These are phyloP conservation scores for Cloeon dipterum DNA, from an alignment of 2,888 invertebrate species.

Conservation along the genomic window DNA sequence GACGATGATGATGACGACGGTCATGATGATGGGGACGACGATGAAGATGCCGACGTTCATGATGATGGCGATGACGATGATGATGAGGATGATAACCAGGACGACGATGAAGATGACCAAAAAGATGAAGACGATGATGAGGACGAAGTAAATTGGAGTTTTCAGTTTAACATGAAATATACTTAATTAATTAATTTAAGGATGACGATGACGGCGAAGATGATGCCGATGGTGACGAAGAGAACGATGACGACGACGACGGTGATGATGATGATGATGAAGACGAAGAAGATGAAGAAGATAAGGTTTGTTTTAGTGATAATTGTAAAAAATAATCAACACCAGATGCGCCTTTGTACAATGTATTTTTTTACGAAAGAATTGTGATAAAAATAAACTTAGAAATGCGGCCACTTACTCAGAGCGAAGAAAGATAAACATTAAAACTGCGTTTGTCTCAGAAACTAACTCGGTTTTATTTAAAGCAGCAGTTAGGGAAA, in stretches of 20 bases:
- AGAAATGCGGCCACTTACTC: too few relatives aligned
- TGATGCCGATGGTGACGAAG: not conserved
- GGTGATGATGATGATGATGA: constrained; percentile 2
- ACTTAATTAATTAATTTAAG: not conserved
- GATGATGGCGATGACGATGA: constrained; percentile 2
- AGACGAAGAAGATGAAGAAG: constrained; percentile 3
- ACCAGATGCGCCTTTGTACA: too few relatives aligned
- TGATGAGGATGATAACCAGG: constrained; percentile 1
- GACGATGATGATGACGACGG: constrained; percentile 4
- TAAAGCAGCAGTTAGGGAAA: too few relatives aligned
- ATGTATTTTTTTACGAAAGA: too few relatives aligned
- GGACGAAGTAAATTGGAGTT: not conserved
- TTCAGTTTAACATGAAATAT: constrained; percentile 10
- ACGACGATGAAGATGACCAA: constrained; percentile 1
- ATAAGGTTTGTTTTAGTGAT: constrained; percentile 1
- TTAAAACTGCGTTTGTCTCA: too few relatives aligned
- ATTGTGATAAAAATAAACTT: too few relatives aligned
- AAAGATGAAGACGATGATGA: not conserved
- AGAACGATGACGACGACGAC: not conserved
- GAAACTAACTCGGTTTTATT: too few relatives aligned
- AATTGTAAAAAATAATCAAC: not conserved
- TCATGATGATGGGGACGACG: not conserved
- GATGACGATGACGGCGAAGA: constrained; percentile 2
- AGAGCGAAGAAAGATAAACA: too few relatives aligned
- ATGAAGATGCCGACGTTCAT: constrained; percentile 4